Conservation (phyloP, 92 coral and sea anemone genomes). For the Epizoanthus rinbou region DNA sequence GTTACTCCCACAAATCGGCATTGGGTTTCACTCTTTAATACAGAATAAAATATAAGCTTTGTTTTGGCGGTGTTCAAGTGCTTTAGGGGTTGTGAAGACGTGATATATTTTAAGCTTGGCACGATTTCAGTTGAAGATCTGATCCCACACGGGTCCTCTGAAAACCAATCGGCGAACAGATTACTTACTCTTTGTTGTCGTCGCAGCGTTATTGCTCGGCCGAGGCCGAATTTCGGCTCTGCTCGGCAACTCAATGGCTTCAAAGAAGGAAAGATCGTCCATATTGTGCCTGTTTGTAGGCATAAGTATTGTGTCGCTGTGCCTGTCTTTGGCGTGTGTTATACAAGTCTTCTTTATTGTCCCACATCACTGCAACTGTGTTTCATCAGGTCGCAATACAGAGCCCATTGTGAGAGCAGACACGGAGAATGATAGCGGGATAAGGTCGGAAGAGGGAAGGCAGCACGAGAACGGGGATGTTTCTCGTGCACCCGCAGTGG, state of each 20-base stretch:
- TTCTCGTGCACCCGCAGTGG: not conserved
- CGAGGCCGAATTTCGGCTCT: slow-evolving; percentile 40
- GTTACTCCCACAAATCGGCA: not conserved
- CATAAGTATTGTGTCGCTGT: slow-evolving; percentile 17
- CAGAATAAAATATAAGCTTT: slow-evolving; percentile 6
- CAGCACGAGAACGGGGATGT: not conserved
- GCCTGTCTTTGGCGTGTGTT: slow-evolving; percentile 30
- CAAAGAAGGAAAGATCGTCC: slow-evolving; percentile 43
- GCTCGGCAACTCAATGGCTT: slow-evolving; percentile 33
- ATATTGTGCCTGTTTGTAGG: slow-evolving; percentile 26
- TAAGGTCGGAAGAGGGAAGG: not conserved
- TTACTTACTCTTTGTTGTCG: not conserved
- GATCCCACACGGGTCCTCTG: not conserved
- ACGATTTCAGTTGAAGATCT: not conserved
- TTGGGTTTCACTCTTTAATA: slow-evolving; percentile 29
- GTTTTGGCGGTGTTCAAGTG: slow-evolving; percentile 18
- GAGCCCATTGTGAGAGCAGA: slow-evolving; percentile 33
- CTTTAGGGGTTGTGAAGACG: slow-evolving; percentile 2
- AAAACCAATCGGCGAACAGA: slow-evolving; percentile 16
- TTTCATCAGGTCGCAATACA: slow-evolving; percentile 29
- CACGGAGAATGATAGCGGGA: not conserved
- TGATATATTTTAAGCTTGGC: slow-evolving; percentile 13
- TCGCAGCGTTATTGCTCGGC: slow-evolving; percentile 23
- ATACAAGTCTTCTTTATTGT: slow-evolving; percentile 33
- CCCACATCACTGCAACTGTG: slow-evolving; percentile 35